Conservation (phyloP, 2,797 vertebrate species). For the Bufotes viridis region DNA sequence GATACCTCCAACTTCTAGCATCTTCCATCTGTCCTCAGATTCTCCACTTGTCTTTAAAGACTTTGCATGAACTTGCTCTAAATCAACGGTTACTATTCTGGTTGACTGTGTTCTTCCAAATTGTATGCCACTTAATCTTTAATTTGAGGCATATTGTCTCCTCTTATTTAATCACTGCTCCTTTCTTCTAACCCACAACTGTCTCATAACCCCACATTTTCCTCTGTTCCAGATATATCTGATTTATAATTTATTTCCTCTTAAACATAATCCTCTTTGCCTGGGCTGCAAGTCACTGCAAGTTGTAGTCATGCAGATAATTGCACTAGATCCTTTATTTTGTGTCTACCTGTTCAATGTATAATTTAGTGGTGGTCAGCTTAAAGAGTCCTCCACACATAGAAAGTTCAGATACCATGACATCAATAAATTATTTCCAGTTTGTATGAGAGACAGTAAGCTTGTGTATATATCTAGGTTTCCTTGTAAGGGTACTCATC, state of each 20-base stretch:
- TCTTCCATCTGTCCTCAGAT: no score
- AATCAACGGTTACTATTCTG: not conserved
- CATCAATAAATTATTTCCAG: constrained; percentile 23
- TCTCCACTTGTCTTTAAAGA: not conserved
- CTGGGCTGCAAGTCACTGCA: constrained; percentile 4
- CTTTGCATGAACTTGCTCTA: not conserved
- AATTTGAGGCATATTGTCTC: not conserved
- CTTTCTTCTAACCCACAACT: not conserved
- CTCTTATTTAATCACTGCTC: not conserved
- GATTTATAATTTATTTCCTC: constrained; percentile 41
- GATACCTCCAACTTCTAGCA: no score
- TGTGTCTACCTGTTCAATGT: constrained; percentile 21
- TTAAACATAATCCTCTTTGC: constrained; percentile 25
- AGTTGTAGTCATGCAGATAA: constrained; percentile 33
- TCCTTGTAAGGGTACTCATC: not conserved
- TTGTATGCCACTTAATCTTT: not conserved
- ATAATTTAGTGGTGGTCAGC: constrained; percentile 47
- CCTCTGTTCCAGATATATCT: not conserved
- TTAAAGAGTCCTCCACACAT: constrained; percentile 6
- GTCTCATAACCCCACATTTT: not conserved
- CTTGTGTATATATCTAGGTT: not conserved
- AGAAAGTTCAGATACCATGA: constrained; percentile 18
- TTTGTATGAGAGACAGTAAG: not conserved
- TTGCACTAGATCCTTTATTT: constrained; percentile 20
- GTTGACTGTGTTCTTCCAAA: no score